A percentile compares a stretch with the other conserved stretches of the same genome.
phyloP scores from a whole-genome alignment of 2,888 invertebrate genomes.

The Cephonodes hylas region DNA sequence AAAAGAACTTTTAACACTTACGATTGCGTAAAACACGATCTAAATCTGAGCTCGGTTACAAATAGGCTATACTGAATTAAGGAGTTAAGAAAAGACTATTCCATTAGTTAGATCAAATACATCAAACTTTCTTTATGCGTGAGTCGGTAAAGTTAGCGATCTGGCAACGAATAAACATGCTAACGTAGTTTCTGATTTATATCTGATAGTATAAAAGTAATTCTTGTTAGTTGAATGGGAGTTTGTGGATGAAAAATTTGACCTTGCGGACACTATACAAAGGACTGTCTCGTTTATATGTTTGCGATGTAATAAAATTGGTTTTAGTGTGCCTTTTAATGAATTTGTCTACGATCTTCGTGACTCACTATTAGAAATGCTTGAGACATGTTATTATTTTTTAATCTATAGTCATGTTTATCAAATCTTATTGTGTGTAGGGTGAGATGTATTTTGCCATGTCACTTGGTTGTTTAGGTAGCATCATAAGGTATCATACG shows the following conservation, averaged over 20 bases:
- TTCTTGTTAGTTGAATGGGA: not conserved
- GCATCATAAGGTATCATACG: too few relatives aligned
- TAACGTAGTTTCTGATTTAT: constrained; percentile 3
- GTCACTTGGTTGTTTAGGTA: too few relatives aligned
- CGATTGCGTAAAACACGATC: not conserved
- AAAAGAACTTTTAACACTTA: not conserved
- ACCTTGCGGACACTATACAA: not conserved
- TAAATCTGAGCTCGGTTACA: not conserved
- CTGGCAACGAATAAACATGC: constrained; percentile 1
- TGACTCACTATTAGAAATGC: not conserved
- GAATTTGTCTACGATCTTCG: not conserved
- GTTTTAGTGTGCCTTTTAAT: not conserved
- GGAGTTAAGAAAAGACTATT: constrained; percentile 3
- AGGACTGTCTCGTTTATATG: not conserved
- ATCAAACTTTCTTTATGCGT: not conserved
- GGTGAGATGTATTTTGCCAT: too few relatives aligned
- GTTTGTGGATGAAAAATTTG: not conserved
- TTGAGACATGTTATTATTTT: not conserved
- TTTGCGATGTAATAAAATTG: not conserved
- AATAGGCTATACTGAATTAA: not conserved
- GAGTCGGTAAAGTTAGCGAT: not conserved
- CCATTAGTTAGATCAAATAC: not conserved
- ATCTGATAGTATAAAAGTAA: not conserved
- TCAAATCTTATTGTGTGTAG: too few relatives aligned
- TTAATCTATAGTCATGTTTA: too few relatives aligned